phyloP scores from a whole-genome alignment of 2,888 invertebrate genomes.

The Gymnoscelis rufifasciata region DNA sequence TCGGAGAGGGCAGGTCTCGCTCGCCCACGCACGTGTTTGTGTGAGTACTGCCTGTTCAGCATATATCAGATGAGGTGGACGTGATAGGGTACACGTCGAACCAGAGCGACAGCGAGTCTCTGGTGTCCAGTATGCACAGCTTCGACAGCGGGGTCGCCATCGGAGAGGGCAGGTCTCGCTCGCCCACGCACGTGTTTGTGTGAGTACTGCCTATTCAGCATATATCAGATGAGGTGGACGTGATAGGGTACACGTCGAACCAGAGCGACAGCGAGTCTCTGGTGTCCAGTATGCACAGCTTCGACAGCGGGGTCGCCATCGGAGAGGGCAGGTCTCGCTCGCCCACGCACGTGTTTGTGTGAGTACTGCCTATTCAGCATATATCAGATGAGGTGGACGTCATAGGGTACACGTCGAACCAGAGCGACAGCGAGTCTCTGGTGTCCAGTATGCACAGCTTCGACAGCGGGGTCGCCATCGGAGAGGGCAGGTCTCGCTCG shows the following conservation, averaged over 20 bases:
- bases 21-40: slow-evolving; percentile 35
- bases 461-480: slow-evolving; percentile 79
- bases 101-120: slow-evolving; percentile 90
- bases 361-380: too few species aligned
- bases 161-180: slow-evolving; percentile 71
- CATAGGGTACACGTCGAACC: slow-evolving; percentile 86
- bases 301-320: slow-evolving; percentile 79
- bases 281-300: slow-evolving; percentile 83
- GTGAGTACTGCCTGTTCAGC: slow-evolving; percentile 3
- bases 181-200: slow-evolving; percentile 35
- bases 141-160: slow-evolving; percentile 80
- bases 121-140: slow-evolving; percentile 83
- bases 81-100: slow-evolving; percentile 84
- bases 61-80: slow-evolving; percentile 20
- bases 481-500: slow-evolving; percentile 71
- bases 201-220: background rate
- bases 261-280: slow-evolving; percentile 91
- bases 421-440: slow-evolving; percentile 90
- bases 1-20: slow-evolving; percentile 71
- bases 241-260: slow-evolving; percentile 85
- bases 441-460: slow-evolving; percentile 83
- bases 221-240: slow-evolving; percentile 20
- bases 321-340: slow-evolving; percentile 71
- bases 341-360: slow-evolving; percentile 38
- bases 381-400: slow-evolving; percentile 23